Evolutionary conservation across 2,113 vertebrate species (phyloP).

Genomic region (Halcyon malimbica): DNA sequence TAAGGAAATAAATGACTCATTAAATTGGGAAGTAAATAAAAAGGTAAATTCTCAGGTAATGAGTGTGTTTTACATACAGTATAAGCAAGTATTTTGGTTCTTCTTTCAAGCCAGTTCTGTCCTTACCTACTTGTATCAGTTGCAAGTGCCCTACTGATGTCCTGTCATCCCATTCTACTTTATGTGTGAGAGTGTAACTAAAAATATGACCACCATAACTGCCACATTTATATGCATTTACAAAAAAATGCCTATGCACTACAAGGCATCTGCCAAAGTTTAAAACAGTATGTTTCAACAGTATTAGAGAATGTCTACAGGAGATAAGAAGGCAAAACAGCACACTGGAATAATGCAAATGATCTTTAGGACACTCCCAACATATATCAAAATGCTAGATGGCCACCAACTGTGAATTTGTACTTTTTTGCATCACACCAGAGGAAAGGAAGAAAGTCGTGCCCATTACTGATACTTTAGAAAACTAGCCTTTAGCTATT

Average conservation of each 20-base stretch:
- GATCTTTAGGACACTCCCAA: slow-evolving; percentile 15
- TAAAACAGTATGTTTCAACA: slow-evolving; percentile 28
- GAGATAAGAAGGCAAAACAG: neutral
- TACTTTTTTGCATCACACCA: neutral
- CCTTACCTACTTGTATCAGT: neutral
- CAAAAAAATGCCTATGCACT: neutral
- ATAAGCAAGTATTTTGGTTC: neutral
- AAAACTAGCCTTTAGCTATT: neutral
- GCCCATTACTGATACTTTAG: neutral
- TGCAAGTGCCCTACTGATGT: neutral
- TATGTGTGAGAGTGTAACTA: neutral
- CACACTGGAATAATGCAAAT: slow-evolving; percentile 48
- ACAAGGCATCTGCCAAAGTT: neutral
- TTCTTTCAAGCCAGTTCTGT: neutral
- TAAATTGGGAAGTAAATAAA: neutral
- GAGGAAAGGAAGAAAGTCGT: neutral
- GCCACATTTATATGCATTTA: neutral
- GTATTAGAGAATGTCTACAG: neutral
- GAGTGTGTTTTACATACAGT: neutral
- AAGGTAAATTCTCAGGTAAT: fast-evolving
- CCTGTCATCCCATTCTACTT: neutral
- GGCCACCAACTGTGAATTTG: neutral
- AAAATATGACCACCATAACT: neutral
- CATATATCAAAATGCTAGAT: neutral
- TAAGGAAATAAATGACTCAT: neutral